Evolutionary conservation across 53 echinoderm and acorn worm genomes (phyloP), one percentile per base, ranked within the genome.

Genomic region (Stichopus horrens): DNA sequence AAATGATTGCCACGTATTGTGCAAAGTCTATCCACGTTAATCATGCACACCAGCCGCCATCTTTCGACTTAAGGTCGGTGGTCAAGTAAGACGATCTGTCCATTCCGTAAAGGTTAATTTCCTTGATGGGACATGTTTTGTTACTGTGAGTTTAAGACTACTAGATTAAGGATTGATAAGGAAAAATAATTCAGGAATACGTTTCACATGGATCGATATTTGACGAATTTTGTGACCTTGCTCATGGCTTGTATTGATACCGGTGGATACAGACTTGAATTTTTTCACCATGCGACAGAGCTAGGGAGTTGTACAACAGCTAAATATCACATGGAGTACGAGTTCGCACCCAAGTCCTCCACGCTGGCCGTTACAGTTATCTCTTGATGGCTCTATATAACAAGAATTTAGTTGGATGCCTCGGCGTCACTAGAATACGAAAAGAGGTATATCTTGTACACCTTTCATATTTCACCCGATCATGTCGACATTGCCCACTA

Each of bases 401-500:
- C 37, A 53, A 57, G 58, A 37, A 79, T 19, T 18, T 23, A 23
- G 74, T 58, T 9, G 80, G 37, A 53, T 13, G 37, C 9, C 9
- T 75, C 14, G 75, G 4, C 37, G 37, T 75, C 75, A 75, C n/a
- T n/a, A n/a, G n/a, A n/a, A n/a, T n/a, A n/a, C n/a, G n/a, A n/a
- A n/a, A n/a, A n/a, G n/a, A n/a, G n/a, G 9, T 86, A 54, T 14
- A 78, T 79, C 92, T 93, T 89, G 6, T 94, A 90, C 56, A 19
- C 89, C 53, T 22, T 54, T 93, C 92, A 95, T 85, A n/a, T 93
- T 11, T 87, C 93, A 19, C 90, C 93, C 9, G 93, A 95, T 56
- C 23, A 93, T n/a, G 89, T 91, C 0, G 23, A 89, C 54, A 89
- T 88, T 0, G 86, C 86, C 19, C 93, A 95, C 55, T 94, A 88